Conservation (phyloP, 2,797 vertebrate genomes). For the Micromesistius poutassou region DNA sequence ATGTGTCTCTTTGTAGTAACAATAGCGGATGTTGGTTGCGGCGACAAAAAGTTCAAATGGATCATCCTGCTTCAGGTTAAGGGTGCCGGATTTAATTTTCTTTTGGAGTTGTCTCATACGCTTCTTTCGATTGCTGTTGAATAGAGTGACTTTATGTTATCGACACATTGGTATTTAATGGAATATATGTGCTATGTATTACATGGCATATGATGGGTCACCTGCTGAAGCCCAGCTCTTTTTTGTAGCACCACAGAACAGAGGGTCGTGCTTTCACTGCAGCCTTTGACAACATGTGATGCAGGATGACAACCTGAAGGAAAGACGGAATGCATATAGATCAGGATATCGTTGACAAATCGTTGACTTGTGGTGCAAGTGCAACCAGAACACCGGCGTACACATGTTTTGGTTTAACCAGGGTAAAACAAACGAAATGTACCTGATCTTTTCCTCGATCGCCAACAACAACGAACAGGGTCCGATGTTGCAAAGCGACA, state of each 20-base stretch:
- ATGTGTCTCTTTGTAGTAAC: constrained; percentile 97
- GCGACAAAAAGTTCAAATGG: constrained; percentile 95
- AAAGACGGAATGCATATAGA: background rate
- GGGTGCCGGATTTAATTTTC: constrained; percentile 90
- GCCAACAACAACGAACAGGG: constrained; percentile 89
- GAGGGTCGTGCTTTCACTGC: constrained; percentile 89
- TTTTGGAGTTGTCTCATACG: constrained; percentile 97
- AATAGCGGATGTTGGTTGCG: constrained; percentile 97
- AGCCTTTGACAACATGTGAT: constrained; percentile 98
- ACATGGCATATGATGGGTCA: constrained; percentile 45
- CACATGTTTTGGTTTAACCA: background rate
- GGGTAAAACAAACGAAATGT: background rate
- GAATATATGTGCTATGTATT: background rate
- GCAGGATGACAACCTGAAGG: constrained; percentile 91
- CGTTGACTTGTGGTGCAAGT: background rate
- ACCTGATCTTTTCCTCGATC: constrained; percentile 81
- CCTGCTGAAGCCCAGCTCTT: constrained; percentile 97
- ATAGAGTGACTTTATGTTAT: background rate
- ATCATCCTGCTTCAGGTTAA: constrained; percentile 91
- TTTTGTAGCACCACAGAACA: constrained; percentile 97
- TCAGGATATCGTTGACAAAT: background rate
- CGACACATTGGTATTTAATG: background rate
- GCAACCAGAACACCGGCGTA: background rate
- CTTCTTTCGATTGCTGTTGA: constrained; percentile 89
- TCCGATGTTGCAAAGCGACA: constrained; percentile 81